Base-by-base conservation (phyloP, 2,888 invertebrate genomes). In the Himalopsyche japonica region DNA sequence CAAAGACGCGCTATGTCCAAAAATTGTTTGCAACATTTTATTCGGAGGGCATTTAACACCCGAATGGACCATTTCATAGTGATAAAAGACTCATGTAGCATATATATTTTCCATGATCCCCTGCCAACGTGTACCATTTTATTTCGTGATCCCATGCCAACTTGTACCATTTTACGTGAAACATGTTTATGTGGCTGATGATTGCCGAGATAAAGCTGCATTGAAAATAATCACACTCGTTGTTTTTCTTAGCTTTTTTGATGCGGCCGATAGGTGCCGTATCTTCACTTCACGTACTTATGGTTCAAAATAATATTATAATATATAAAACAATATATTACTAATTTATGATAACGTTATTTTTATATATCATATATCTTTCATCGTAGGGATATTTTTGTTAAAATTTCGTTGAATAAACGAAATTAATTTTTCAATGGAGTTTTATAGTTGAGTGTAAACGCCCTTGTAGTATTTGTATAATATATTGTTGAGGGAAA, bases 161-260 rank as follows among this genome's bases (percentile, higher is more conserved):
- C 49, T 43, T 77, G 77, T 82, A 82, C 82, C 82, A 82, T 49
- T 82, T 82, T 77, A 82, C 77, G 20, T 49, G 76, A 77, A 76
- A 77, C 79, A 80, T 83, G 79, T 79, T 79, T 79, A 83, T 83
- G 83, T 76, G 79, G 37, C 76, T 70, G 79, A 83, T 83, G 79
- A 43, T 76, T 34, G 47, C 49, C 18, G 64, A 43, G 83, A 83
- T 83, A 83, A 70, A 12, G 32, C 34, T 83, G 48, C 80, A 76
- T 80, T 83, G 83, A 43, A 83, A 83, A 80, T 80, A 83, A 83
- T 83, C 79, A 76, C 37, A 79, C 43, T 15, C 43, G 64, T 20
- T 32, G 83, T 64, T 79, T 79, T 47, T n/a, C n/a, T 82, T 64
- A 27, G 64, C 43, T 78, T 76, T 27, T 81, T 1, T 57, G 24